Evolutionary conservation across 2,888 invertebrate genomes (phyloP).

Genomic region (Chirona hameri): DNA sequence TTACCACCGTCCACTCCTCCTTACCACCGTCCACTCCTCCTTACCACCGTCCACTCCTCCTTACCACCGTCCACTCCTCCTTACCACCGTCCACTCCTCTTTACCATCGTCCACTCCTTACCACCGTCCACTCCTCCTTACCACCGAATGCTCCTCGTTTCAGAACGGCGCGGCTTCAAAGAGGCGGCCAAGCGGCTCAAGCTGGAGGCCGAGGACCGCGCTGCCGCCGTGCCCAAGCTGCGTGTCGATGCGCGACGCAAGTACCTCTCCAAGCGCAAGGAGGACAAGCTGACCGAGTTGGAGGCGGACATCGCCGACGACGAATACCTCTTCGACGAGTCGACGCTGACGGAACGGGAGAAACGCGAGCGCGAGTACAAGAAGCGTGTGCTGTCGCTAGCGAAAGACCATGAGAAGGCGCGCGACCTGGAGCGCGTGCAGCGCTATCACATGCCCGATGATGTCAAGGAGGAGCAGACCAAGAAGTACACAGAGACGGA

Average conservation of each 20-base stretch:
- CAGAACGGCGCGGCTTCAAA: conserved; percentile 59
- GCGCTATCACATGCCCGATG: conserved; percentile 91
- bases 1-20: no score
- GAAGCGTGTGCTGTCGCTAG: conserved; percentile 80
- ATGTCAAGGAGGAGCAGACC: conserved; percentile 42
- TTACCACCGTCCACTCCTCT: no score
- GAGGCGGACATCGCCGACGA: conserved; percentile 95
- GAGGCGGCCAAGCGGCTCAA: conserved; percentile 89
- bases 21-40: no score
- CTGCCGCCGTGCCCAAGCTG: conserved; percentile 80
- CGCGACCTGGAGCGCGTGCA: conserved; percentile 87
- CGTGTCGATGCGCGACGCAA: conserved; percentile 86
- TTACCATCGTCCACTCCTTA: no score
- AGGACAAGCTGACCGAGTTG: conserved; percentile 90
- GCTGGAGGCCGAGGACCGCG: conserved; percentile 78
- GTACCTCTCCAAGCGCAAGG: conserved; percentile 92
- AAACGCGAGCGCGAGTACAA: conserved; percentile 81
- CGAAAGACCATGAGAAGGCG: conserved; percentile 93
- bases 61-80: no score
- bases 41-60: no score
- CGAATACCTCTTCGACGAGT: conserved; percentile 87
- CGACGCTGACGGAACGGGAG: conserved; percentile 80
- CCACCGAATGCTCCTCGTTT: no score
- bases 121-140: no score
- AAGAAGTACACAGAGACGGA: conserved; percentile 75